These are phyloP conservation scores for Piscicola geometra DNA, from an alignment of 2,888 invertebrate genomes.

Conservation along the genomic window DNA sequence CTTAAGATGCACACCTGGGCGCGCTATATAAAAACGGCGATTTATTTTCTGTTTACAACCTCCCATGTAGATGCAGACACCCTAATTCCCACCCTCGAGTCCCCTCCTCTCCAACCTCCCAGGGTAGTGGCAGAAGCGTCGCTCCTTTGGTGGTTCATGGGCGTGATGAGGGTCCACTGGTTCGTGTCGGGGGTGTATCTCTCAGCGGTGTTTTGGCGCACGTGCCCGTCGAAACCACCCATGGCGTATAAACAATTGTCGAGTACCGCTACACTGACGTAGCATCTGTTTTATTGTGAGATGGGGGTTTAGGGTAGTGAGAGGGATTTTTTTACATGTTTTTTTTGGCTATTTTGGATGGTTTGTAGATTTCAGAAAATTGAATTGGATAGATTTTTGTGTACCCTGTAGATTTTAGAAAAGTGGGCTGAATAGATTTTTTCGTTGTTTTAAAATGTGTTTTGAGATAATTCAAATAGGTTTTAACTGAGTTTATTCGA, in stretches of 20 bases:
- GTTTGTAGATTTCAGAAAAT: too few relatives aligned
- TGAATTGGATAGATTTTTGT: too few relatives aligned
- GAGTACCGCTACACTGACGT: conserved; percentile 81
- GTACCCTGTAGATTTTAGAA: not conserved
- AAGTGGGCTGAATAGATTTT: not conserved
- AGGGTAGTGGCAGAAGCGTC: conserved; percentile 55
- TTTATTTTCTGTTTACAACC: not conserved
- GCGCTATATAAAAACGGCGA: too few relatives aligned
- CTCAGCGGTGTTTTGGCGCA: conserved; percentile 79
- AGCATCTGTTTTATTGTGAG: too few relatives aligned
- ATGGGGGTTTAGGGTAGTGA: too few relatives aligned
- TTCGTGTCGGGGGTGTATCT: conserved; percentile 71
- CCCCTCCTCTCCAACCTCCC: conserved; percentile 46
- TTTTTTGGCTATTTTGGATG: too few relatives aligned
- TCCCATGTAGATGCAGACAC: too few relatives aligned
- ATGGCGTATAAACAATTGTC: conserved; percentile 62
- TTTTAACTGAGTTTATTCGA: not conserved
- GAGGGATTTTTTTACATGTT: too few relatives aligned
- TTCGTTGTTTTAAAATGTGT: too few relatives aligned
- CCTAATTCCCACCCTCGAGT: not conserved
- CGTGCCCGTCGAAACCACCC: conserved; percentile 81
- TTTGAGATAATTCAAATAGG: not conserved
- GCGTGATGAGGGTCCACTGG: conserved; percentile 75
- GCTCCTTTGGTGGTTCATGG: conserved; percentile 55
- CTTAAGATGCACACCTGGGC: too few relatives aligned